Percentiles rank a stretch among this genome's conserved stretches.
Evolutionary conservation across 2,888 invertebrate genomes (phyloP).

Genomic region (Drosophila meridiana): DNA sequence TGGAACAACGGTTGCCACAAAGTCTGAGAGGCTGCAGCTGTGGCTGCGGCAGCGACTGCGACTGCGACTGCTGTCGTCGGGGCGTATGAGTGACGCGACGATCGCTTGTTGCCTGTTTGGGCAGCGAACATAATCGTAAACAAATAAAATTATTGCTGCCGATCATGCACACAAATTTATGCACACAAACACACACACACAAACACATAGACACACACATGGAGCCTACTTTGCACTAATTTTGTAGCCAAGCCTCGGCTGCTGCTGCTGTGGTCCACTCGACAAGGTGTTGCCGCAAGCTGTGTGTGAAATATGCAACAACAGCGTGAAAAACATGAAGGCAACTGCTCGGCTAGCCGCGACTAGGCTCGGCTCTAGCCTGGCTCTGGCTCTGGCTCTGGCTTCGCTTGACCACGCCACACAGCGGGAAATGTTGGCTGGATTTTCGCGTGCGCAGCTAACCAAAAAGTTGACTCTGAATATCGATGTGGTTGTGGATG

Average conservation of each 20-base stretch:
- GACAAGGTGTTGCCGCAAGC: constrained; percentile 79
- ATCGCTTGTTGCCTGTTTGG: constrained; percentile 73
- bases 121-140: constrained; percentile 81
- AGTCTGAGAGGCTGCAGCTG: constrained; percentile 42
- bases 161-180: constrained; percentile 81
- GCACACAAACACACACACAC: constrained; percentile 55
- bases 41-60: background rate
- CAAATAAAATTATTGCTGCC: constrained; percentile 82
- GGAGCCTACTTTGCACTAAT: constrained; percentile 72
- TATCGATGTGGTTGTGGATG: constrained; percentile 11
- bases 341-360: constrained; percentile 45
- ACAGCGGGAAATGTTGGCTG: constrained; percentile 71
- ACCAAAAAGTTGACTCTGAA: constrained; percentile 31
- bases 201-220: constrained; percentile 21
- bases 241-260: constrained; percentile 52
- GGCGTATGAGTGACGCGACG: constrained; percentile 78
- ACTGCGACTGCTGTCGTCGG: constrained; percentile 69
- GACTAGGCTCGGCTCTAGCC: constrained; percentile 9
- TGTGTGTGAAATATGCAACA: constrained; percentile 81
- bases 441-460: constrained; percentile 66
- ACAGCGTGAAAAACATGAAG: constrained; percentile 80
- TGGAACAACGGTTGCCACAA: constrained; percentile 56
- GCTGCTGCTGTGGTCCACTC: constrained; percentile 51
- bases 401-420: constrained; percentile 47
- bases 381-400: background rate